Evolutionary conservation across 2,888 invertebrate genomes (phyloP).

Genomic region (Drosophila paranaensis): DNA sequence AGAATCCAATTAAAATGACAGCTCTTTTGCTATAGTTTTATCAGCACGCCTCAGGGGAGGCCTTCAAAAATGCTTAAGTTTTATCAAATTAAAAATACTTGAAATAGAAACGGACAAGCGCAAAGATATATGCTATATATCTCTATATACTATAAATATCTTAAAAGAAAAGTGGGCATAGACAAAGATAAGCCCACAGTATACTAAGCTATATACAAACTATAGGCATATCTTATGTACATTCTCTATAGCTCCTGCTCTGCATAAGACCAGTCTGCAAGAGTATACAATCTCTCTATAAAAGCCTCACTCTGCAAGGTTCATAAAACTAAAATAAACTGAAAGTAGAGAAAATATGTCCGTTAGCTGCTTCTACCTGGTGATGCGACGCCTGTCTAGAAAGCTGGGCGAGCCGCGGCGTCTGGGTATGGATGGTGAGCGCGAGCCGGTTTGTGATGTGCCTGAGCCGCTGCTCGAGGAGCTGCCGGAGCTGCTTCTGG

Average conservation of each 20-base stretch:
- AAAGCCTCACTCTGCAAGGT: slow-evolving; percentile 17
- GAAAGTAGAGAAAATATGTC: neutral
- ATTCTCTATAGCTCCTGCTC: neutral
- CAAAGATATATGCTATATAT: neutral
- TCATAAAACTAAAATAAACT: slow-evolving; percentile 1
- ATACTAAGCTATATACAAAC: neutral
- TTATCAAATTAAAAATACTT: slow-evolving; percentile 3
- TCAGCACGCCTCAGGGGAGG: neutral
- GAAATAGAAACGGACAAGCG: neutral
- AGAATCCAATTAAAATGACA: neutral
- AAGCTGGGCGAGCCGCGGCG: slow-evolving; percentile 97
- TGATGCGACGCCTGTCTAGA: slow-evolving; percentile 95
- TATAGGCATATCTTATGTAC: neutral
- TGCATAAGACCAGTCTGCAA: neutral
- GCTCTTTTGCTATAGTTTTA: neutral
- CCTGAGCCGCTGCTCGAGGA: slow-evolving; percentile 81
- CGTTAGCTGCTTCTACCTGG: slow-evolving; percentile 89
- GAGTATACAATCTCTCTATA: neutral
- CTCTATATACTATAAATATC: neutral
- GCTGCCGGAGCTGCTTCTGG: slow-evolving; percentile 82
- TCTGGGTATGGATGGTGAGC: slow-evolving; percentile 96
- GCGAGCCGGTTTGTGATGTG: slow-evolving; percentile 86
- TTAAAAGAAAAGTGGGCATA: neutral
- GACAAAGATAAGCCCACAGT: neutral
- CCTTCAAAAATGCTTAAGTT: neutral